Conservation (phyloP, 1,140 invertebrate genomes). For the Anoplolepis gracilipes region DNA sequence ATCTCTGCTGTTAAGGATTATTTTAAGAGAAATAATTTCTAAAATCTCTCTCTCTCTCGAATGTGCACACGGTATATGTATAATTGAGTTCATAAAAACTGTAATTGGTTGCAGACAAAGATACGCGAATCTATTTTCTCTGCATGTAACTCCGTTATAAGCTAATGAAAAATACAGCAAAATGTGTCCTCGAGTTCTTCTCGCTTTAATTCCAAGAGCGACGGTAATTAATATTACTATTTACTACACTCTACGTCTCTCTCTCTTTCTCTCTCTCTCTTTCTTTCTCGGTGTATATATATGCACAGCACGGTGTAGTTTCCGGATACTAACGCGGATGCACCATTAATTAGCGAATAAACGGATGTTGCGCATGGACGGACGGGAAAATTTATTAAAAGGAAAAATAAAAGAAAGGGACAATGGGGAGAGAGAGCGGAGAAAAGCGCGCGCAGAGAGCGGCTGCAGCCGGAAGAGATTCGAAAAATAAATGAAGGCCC, state of each 20-base stretch:
- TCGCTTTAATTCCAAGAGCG: constrained; percentile 7
- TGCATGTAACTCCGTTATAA: background rate
- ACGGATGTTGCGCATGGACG: constrained; percentile 47
- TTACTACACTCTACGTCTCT: background rate
- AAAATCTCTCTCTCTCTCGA: background rate
- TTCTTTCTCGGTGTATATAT: background rate
- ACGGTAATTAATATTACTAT: constrained; percentile 43
- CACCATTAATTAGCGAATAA: constrained; percentile 53
- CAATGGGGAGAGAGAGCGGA: background rate
- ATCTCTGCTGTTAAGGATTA: background rate
- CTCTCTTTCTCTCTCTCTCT: no score
- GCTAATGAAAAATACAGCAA: constrained; percentile 1
- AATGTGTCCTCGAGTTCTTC: background rate
- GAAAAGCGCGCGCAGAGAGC: background rate
- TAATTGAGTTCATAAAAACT: background rate
- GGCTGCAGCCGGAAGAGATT: constrained; percentile 29
- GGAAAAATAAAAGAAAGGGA: constrained; percentile 13
- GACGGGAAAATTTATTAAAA: constrained; percentile 36
- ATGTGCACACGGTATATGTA: background rate
- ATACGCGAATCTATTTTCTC: background rate
- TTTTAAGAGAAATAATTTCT: background rate
- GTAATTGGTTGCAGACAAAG: background rate
- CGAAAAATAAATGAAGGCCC: constrained; percentile 52
- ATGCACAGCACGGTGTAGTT: background rate
- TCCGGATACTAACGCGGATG: constrained; percentile 41